Base-by-base conservation (phyloP, 2,113 vertebrate genomes). In the Protobothrops flavoviridis region DNA sequence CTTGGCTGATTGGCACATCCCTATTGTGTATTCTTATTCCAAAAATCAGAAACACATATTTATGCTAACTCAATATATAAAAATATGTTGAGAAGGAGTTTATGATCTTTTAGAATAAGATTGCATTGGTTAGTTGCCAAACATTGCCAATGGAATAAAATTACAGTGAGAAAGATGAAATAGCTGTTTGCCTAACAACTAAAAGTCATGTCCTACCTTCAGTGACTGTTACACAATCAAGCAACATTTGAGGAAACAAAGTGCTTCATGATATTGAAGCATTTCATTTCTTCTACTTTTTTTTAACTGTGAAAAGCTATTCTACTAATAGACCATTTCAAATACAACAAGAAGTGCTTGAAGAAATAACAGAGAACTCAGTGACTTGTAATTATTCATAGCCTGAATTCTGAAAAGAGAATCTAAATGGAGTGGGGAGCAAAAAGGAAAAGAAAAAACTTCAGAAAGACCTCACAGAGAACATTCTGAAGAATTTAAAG, bases 351-450 rank as follows among this genome's bases (percentile, higher is more conserved):
- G 95, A 97, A 97, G 94, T 96, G 59, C 69, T 93, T 92, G 89
- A 96, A 95, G 97, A 97, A 97, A 90, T 96, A 96, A 96, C 90
- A 95, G 96, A 96, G 92, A 96, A 91, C 90, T 94, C 95, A 97
- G 95, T 96, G 95, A 96, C 89, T 95, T 88, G 91, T 91, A 94
- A 91, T 95, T 97, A 96, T 96, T 97, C 96, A 97, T 93, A 95
- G 94, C 94, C 95, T 92, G 90, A 97, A 96, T 96, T 96, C 94
- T 93, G 95, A 96, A 94, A 52, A 92, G 92, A 94, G 95, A 39
- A 43, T 13, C 26, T 2, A 45, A 13, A 24, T 13, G 85, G 64
- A 53, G 15, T 13, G 85, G 64, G 50, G 39, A 48, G 8, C 20
- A 23, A 95, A 88, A 0, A 95, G 94, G 88, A 93, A 97, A 95